A percentile compares a stretch with the other conserved stretches of the same genome.
These are phyloP conservation scores for Crocuta crocuta DNA, from an alignment of 2,113 vertebrate species.

Conservation along the genomic window DNA sequence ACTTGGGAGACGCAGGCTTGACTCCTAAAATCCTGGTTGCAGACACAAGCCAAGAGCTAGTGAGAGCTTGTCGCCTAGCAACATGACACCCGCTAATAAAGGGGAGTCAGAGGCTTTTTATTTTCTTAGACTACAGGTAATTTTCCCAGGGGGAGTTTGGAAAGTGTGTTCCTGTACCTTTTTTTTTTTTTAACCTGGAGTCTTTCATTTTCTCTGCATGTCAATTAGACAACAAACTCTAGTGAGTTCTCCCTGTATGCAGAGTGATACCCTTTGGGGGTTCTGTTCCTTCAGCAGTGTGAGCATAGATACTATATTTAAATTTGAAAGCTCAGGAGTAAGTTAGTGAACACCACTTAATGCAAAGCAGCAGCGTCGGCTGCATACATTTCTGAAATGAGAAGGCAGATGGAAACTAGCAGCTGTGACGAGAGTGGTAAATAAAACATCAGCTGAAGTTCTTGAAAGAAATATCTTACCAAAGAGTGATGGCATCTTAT, in stretches of 20 bases:
- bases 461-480: conserved; percentile 25
- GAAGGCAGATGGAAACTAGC: conserved; percentile 37
- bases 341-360: conserved; percentile 56
- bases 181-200: background rate
- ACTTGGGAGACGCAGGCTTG: background rate
- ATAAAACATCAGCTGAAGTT: conserved; percentile 60
- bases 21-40: conserved; percentile 27
- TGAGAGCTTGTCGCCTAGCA: conserved; percentile 72
- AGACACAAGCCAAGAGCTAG: conserved; percentile 33
- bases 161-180: conserved; percentile 41
- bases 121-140: conserved; percentile 72
- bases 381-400: conserved; percentile 64
- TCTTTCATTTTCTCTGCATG: conserved; percentile 44
- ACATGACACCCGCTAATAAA: conserved; percentile 66
- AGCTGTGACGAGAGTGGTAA: background rate
- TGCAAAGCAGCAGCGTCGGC: background rate
- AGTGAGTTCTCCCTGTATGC: background rate
- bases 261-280: background rate
- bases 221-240: conserved; percentile 6
- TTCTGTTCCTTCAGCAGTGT: background rate
- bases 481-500: background rate
- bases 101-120: conserved; percentile 57
- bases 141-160: conserved; percentile 65
- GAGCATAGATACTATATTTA: conserved; percentile 53
- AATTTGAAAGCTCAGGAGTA: conserved; percentile 16